Evolutionary conservation across 1,140 invertebrate species (phyloP).

Genomic region (Drosophila sturtevanti): DNA sequence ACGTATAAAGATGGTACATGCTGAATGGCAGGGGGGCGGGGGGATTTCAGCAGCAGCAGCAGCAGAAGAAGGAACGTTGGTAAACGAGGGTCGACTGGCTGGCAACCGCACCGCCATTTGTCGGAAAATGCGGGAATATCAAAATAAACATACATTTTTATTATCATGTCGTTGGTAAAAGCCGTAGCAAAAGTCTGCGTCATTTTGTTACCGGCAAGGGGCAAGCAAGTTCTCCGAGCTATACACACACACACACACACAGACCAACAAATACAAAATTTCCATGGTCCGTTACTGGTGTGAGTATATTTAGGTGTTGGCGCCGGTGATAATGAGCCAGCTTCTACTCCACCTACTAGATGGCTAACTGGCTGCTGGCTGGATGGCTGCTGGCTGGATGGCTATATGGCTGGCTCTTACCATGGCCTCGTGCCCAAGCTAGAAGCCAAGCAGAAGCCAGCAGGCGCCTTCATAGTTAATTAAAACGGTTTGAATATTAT

Average conservation of each 20-base stretch:
- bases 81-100: neutral
- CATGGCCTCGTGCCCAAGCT: neutral
- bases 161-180: slow-evolving; percentile 27
- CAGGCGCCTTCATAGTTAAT: slow-evolving; percentile 25
- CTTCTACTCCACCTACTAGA: neutral
- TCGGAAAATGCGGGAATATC: slow-evolving; percentile 29
- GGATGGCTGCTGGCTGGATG: neutral
- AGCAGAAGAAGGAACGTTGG: neutral
- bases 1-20: too few relatives aligned
- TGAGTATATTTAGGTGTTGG: slow-evolving; percentile 17
- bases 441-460: neutral
- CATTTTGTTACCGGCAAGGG: slow-evolving; percentile 10
- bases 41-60: neutral
- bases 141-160: slow-evolving; percentile 31
- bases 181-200: slow-evolving; percentile 23
- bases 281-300: slow-evolving; percentile 6
- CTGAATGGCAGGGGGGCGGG: neutral
- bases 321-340: slow-evolving; percentile 14
- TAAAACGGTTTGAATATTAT: slow-evolving; percentile 31
- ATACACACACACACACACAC: slow-evolving; percentile 8
- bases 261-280: neutral
- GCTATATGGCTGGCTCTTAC: neutral
- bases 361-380: neutral
- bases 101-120: slow-evolving; percentile 21
- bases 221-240: neutral